These are phyloP conservation scores for Pachycephala philippinensis DNA, from an alignment of 2,113 vertebrate species.

Conservation along the genomic window DNA sequence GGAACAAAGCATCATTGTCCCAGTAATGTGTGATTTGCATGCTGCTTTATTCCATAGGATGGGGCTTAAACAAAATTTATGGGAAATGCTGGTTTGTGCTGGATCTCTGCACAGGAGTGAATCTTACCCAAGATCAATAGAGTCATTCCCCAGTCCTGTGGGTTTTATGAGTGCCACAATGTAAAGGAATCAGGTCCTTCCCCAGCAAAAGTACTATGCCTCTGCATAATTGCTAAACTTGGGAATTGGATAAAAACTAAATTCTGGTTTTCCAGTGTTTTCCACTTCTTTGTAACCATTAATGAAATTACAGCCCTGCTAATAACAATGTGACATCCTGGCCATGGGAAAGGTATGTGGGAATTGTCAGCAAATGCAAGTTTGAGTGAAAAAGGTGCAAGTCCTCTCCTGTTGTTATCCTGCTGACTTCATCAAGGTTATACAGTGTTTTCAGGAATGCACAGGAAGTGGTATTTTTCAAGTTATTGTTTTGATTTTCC, in stretches of 20 bases:
- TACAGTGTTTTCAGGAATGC: neutral
- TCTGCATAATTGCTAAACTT: neutral
- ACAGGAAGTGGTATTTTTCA: neutral
- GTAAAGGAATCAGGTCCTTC: neutral
- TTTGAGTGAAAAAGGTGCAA: neutral
- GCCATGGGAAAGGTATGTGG: neutral
- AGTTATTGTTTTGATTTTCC: neutral
- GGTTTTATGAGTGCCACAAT: neutral
- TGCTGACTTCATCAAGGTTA: neutral
- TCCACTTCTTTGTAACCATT: neutral
- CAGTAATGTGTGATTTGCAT: neutral
- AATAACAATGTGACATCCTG: neutral
- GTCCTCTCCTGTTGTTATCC: neutral
- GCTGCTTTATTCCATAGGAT: neutral
- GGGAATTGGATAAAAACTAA: neutral
- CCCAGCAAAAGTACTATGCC: neutral
- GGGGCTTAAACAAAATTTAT: neutral
- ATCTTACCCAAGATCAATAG: neutral
- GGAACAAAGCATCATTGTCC: neutral
- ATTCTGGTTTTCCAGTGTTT: neutral
- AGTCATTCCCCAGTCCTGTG: neutral
- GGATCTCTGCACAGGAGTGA: constrained; percentile 51
- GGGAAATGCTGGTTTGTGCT: constrained; percentile 30
- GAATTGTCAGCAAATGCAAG: neutral
- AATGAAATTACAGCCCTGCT: neutral